A percentile compares a stretch with the other conserved stretches of the same genome.
Conservation (phyloP, 1,140 invertebrate genomes). For the fruit fly (Drosophila melanogaster) region Release_6_plus_ISO1_MT NT_037436.4:11591501-11592000, state of each 20-base stretch:
- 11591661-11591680: neutral
- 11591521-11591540: neutral
- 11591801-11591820: neutral
- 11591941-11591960: slow-evolving; percentile 24
- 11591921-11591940: neutral
- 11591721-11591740: neutral
- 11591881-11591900: slow-evolving; percentile 18
- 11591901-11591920: neutral
- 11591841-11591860: slow-evolving; percentile 12
- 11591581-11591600: neutral
- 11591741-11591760: slow-evolving; percentile 16
- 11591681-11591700: slow-evolving; percentile 10
- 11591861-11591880: slow-evolving; percentile 1
- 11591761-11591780: neutral
- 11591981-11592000: slow-evolving; percentile 29
- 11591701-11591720: neutral
- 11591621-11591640: too few species aligned
- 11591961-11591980: slow-evolving; percentile 33
- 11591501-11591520: neutral
- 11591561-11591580: neutral
- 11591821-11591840: slow-evolving; percentile 14
- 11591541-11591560: neutral
- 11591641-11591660: too few species aligned
- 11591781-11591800: slow-evolving; percentile 6
- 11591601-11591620: too few species aligned